phyloP scores from a whole-genome alignment of 2,888 invertebrate species.

The Podotricha telesiphe region DNA sequence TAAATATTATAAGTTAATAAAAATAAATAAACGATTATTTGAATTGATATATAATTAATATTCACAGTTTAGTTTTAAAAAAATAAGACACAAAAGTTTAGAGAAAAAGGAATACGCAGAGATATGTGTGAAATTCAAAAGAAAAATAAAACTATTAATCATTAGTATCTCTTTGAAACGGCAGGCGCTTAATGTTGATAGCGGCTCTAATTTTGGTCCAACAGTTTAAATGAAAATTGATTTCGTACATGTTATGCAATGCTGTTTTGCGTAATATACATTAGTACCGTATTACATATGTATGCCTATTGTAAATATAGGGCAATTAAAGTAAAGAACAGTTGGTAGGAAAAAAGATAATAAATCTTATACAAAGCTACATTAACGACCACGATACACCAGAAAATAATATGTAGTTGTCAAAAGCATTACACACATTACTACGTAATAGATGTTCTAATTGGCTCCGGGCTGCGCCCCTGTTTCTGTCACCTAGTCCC shows the following conservation, averaged over 20 bases:
- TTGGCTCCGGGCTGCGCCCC: conserved; percentile 73
- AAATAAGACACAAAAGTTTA: too few relatives aligned
- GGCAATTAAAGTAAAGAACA: neutral
- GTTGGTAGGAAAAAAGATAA: neutral
- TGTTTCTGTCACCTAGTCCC: conserved; percentile 78
- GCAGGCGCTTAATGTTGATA: neutral
- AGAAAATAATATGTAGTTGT: conserved; percentile 36
- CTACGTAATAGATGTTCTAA: conserved; percentile 66
- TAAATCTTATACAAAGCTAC: conserved; percentile 18
- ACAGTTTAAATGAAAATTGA: neutral
- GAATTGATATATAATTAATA: too few relatives aligned
- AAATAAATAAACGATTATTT: too few relatives aligned
- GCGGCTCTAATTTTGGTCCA: neutral
- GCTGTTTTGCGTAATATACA: neutral
- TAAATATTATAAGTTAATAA: too few relatives aligned
- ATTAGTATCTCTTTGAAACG: neutral
- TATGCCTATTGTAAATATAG: neutral
- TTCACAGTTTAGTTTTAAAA: too few relatives aligned
- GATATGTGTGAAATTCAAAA: neutral
- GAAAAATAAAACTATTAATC: neutral
- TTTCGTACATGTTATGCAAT: neutral
- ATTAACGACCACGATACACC: neutral
- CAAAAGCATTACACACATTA: conserved; percentile 43
- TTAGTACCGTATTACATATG: neutral
- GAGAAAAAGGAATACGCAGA: too few relatives aligned